phyloP scores from a whole-genome alignment of 2,888 invertebrate species.

The Allolobophora icterica region DNA sequence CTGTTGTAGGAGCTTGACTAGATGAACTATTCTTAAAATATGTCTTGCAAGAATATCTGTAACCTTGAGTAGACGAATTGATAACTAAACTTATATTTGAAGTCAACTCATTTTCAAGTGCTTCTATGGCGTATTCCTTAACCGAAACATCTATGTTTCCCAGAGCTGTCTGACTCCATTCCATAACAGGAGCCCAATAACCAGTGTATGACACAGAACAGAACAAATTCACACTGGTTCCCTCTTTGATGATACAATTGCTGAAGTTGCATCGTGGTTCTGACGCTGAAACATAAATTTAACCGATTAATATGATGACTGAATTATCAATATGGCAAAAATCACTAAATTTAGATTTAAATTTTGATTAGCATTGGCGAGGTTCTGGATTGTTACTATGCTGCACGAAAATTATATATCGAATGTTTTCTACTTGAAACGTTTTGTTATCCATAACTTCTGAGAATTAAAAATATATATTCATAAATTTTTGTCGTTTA shows the following conservation, averaged over 20 bases:
- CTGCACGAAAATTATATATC: too few species aligned
- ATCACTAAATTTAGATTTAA: not conserved
- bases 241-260: not conserved
- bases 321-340: too few species aligned
- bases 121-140: not conserved
- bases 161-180: not conserved
- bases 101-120: not conserved
- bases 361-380: not conserved
- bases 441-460: not conserved
- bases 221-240: not conserved
- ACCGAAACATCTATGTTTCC: not conserved
- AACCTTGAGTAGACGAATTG: not conserved
- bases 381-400: not conserved
- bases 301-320: not conserved
- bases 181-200: not conserved
- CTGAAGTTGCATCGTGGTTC: not conserved
- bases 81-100: not conserved
- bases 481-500: not conserved
- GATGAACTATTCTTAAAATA: not conserved
- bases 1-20: not conserved
- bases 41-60: not conserved
- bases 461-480: not conserved
- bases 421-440: too few species aligned
- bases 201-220: not conserved
- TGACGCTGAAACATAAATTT: not conserved